A percentile compares a stretch with the other conserved stretches of the same genome.
Conservation (phyloP, 1,140 invertebrate genomes). For the Caenorhabditis remanei region DNA sequence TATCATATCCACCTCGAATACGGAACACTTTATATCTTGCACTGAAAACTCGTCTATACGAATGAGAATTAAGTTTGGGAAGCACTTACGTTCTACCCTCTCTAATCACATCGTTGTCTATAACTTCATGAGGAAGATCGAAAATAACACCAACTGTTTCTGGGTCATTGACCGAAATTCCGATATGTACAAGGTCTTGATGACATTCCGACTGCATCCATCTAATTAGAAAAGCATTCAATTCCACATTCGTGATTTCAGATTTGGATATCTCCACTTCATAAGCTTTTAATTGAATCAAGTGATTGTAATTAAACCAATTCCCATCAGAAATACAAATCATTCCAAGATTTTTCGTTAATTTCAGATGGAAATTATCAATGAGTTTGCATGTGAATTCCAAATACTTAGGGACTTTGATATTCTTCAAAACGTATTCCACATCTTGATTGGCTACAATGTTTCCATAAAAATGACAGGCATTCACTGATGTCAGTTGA, state of each 20-base stretch:
- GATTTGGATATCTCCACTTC: neutral
- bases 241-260: neutral
- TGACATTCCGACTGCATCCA: neutral
- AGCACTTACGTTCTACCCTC: no score
- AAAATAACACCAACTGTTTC: neutral
- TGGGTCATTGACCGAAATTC: neutral
- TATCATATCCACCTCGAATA: no score
- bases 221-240: neutral
- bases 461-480: no score
- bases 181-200: neutral
- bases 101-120: neutral
- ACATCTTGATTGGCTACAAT: neutral
- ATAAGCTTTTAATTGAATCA: neutral
- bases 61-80: no score
- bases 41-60: no score
- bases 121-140: neutral
- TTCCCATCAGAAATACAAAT: neutral
- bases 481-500: no score
- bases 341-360: neutral
- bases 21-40: no score
- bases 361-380: neutral
- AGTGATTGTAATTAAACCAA: neutral
- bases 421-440: neutral
- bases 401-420: neutral
- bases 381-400: neutral